A percentile compares a stretch with the other conserved stretches of the same genome.
Evolutionary conservation across 2,888 invertebrate species (phyloP).

Genomic region (Sminthurinus aureus): DNA sequence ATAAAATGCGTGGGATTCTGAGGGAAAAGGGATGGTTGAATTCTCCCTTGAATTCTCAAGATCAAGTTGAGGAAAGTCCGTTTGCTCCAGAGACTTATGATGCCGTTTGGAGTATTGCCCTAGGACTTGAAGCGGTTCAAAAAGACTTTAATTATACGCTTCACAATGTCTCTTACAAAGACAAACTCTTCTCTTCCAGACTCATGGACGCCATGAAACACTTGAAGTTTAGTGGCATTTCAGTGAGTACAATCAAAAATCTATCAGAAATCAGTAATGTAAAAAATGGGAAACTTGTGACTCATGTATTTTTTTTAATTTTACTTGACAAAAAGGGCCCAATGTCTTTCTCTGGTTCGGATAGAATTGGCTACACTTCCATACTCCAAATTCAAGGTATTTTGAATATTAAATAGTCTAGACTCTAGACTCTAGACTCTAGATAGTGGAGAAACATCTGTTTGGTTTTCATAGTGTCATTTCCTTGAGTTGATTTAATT

Average conservation of each 20-base stretch:
- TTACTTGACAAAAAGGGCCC: slow-evolving; percentile 75
- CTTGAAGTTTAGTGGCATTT: slow-evolving; percentile 82
- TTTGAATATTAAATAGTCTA: neutral
- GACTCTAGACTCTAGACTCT: too few species aligned
- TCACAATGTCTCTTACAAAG: slow-evolving; percentile 77
- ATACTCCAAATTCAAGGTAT: slow-evolving; percentile 87
- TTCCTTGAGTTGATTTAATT: too few species aligned
- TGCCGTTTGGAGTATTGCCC: slow-evolving; percentile 88
- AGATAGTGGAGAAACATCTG: too few species aligned
- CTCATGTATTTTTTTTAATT: neutral
- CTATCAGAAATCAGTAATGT: neutral
- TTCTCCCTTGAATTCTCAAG: too few species aligned
- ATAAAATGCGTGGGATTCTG: neutral
- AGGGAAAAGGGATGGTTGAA: neutral
- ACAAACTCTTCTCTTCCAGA: slow-evolving; percentile 74
- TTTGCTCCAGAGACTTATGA: slow-evolving; percentile 86
- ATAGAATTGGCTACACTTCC: slow-evolving; percentile 85
- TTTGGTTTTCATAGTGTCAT: too few species aligned
- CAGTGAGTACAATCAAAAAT: slow-evolving; percentile 70
- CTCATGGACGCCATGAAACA: slow-evolving; percentile 76
- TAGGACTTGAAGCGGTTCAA: slow-evolving; percentile 72
- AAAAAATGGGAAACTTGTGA: too few species aligned
- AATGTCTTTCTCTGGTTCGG: slow-evolving; percentile 86
- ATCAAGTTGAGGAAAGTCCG: slow-evolving; percentile 60
- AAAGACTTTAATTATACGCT: slow-evolving; percentile 64